Percentiles rank a stretch among this genome's conserved stretches.
These are phyloP conservation scores for Anniella stebbinsi DNA, from an alignment of 2,797 vertebrate genomes.

Conservation along the genomic window DNA sequence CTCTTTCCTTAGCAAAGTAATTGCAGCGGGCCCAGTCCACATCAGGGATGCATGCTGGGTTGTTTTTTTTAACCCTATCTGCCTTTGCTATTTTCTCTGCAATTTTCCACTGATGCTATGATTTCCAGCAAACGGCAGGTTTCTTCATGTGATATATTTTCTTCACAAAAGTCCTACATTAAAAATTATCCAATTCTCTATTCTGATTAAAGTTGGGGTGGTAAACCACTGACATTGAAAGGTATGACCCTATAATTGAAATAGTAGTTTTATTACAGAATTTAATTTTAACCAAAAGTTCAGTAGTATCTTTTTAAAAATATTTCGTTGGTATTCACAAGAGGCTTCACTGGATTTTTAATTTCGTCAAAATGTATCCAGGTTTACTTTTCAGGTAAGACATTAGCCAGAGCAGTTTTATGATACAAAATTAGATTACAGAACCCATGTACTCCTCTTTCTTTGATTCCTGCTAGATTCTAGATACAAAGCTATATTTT, in stretches of 20 bases:
- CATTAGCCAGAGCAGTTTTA: neutral
- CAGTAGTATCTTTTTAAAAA: neutral
- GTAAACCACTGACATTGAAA: neutral
- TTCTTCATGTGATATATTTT: neutral
- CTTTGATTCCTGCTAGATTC: neutral
- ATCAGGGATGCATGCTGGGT: too few relatives aligned
- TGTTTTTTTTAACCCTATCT: neutral
- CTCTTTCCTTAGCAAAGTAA: neutral
- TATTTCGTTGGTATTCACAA: neutral
- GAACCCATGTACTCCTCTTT: neutral
- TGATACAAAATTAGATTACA: neutral
- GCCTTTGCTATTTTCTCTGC: neutral
- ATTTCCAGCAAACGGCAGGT: neutral
- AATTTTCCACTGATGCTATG: too few relatives aligned
- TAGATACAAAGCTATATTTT: neutral
- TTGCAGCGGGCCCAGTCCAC: neutral
- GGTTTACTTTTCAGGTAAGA: constrained; percentile 3
- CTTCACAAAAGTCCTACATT: neutral
- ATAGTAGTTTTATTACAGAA: neutral
- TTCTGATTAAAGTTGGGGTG: neutral
- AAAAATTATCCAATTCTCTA: neutral
- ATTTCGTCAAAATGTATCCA: neutral
- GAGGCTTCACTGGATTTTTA: neutral
- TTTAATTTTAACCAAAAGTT: neutral
- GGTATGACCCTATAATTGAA: neutral